Conservation (phyloP, 2,113 vertebrate genomes). For the Fukomys damarensis region DNA sequence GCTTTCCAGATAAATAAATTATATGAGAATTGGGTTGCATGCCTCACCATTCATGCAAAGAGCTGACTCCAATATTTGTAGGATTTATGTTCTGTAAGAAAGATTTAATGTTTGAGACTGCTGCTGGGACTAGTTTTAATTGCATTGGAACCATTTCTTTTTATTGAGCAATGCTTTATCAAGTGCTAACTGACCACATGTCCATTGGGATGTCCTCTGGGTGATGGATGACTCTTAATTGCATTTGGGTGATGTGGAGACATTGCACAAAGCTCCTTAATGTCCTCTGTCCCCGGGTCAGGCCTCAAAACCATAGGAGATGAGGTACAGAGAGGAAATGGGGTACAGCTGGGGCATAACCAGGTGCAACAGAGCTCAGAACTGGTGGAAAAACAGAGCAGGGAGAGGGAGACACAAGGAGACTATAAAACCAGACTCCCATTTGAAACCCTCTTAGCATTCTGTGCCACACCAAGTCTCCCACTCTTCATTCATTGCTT, state of each 20-base stretch:
- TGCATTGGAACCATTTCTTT: conserved; percentile 44
- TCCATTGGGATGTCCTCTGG: not conserved
- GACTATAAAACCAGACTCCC: not conserved
- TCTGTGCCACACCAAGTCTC: rapidly evolving
- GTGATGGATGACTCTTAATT: not conserved
- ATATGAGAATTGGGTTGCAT: conserved; percentile 8
- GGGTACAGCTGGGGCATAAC: not conserved
- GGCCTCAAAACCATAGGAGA: not conserved
- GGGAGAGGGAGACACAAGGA: not conserved
- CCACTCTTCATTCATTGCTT: rapidly evolving
- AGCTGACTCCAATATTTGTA: not conserved
- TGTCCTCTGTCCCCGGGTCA: not conserved
- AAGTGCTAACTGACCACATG: conserved; percentile 23
- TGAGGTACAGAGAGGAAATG: not conserved
- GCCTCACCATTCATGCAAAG: conserved; percentile 7
- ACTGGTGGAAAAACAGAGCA: not conserved
- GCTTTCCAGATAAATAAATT: conserved; percentile 46
- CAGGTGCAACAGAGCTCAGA: not conserved
- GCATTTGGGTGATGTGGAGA: not conserved
- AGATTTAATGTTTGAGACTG: conserved; percentile 50
- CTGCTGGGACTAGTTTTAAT: conserved; percentile 63
- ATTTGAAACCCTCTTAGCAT: too few species aligned
- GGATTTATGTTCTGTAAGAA: conserved; percentile 56
- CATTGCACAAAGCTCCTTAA: not conserved
- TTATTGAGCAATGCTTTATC: conserved; percentile 41